phyloP scores from a whole-genome alignment of 2,113 vertebrate species.

The Mastomys coucha region DNA sequence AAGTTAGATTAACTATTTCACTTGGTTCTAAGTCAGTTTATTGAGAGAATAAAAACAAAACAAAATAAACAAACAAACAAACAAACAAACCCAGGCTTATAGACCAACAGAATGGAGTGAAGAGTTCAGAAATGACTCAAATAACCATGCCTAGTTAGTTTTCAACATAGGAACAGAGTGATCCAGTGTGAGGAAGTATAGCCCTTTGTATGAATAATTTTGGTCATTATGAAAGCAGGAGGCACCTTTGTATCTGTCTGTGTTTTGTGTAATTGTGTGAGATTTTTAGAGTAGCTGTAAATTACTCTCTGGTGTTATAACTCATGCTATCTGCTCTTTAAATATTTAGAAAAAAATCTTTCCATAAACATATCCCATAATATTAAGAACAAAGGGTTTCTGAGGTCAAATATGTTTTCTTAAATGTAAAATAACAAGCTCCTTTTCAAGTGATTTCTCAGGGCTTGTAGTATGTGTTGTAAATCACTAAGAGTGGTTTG shows the following conservation, averaged over 20 bases:
- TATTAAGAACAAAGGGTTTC: conserved; percentile 18
- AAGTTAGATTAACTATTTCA: neutral
- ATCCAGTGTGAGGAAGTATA: neutral
- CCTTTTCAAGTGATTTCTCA: conserved; percentile 16
- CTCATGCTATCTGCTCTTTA: conserved; percentile 5
- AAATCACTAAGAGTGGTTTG: neutral
- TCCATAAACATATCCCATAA: neutral
- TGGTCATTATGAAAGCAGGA: conserved; percentile 40
- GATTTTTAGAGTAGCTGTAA: conserved; percentile 35
- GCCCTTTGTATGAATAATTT: neutral
- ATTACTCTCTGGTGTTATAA: neutral
- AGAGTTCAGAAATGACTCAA: neutral
- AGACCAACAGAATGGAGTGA: neutral
- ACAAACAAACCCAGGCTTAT: neutral
- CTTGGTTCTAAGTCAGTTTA: neutral
- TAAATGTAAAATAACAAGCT: conserved; percentile 46
- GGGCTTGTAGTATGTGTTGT: neutral
- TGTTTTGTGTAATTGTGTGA: conserved; percentile 30
- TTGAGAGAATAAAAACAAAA: neutral
- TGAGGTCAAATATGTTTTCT: conserved; percentile 59
- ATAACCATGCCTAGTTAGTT: neutral
- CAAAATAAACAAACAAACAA: too few species aligned
- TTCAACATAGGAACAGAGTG: neutral
- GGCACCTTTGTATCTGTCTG: conserved; percentile 7
- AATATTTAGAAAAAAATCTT: conserved; percentile 4